Evolutionary conservation across 2,888 invertebrate genomes (phyloP).

Genomic region (Cataglyphis altisquamis): DNA sequence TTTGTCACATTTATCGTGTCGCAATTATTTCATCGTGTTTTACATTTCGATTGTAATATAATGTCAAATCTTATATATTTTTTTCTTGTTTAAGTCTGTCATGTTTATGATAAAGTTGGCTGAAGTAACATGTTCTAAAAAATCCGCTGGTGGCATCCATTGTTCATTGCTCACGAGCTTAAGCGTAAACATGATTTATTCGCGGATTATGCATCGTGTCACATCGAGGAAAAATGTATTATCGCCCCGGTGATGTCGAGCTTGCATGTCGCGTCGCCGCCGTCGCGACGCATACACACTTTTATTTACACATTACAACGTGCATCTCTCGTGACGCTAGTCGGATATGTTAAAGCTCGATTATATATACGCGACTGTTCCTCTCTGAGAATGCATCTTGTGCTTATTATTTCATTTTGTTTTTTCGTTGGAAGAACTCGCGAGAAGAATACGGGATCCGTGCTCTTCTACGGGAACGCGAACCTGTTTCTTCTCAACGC

Average conservation of each 20-base stretch:
- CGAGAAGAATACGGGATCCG: neutral
- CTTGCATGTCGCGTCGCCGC: slow-evolving; percentile 24
- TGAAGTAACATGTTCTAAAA: neutral
- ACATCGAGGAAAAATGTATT: slow-evolving; percentile 39
- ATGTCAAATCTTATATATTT: neutral
- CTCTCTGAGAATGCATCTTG: slow-evolving; percentile 1
- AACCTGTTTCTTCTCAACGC: slow-evolving; percentile 3
- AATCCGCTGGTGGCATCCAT: slow-evolving; percentile 5
- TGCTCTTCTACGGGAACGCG: neutral
- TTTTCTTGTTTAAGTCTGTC: neutral
- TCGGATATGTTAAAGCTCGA: slow-evolving; percentile 23
- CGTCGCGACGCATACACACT: slow-evolving; percentile 35
- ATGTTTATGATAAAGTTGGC: slow-evolving; percentile 1
- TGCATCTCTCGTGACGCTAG: slow-evolving; percentile 15
- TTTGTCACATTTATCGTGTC: neutral
- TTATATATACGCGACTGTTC: neutral
- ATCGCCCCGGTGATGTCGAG: slow-evolving; percentile 33
- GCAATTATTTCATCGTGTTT: neutral
- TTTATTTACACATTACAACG: slow-evolving; percentile 39
- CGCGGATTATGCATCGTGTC: slow-evolving; percentile 47
- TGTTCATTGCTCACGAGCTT: slow-evolving; percentile 34
- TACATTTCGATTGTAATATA: neutral
- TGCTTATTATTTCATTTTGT: slow-evolving; percentile 15
- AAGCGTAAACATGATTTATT: slow-evolving; percentile 48
- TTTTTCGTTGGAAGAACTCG: neutral